Evolutionary conservation across 2,888 invertebrate species (phyloP).

Genomic region (Amphipoea lucens): DNA sequence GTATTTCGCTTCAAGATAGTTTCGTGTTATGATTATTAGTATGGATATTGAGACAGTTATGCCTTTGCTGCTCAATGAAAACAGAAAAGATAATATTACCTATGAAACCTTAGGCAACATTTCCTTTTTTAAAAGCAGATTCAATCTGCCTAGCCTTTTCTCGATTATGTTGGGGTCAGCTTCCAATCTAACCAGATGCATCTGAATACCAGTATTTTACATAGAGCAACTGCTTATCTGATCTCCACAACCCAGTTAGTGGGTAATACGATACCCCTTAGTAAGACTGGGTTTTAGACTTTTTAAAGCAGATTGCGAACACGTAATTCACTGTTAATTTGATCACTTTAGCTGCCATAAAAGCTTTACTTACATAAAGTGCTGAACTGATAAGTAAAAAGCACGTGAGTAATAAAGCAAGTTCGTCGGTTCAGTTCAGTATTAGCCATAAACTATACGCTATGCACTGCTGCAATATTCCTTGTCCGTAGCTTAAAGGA

Average conservation of each 20-base stretch:
- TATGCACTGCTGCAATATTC: slow-evolving; percentile 27
- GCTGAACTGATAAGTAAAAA: slow-evolving; percentile 3
- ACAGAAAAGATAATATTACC: neutral
- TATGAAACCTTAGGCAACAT: neutral
- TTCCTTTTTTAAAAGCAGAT: neutral
- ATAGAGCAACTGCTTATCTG: neutral
- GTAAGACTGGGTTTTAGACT: neutral
- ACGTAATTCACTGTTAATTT: slow-evolving; percentile 19
- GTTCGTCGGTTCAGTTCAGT: slow-evolving; percentile 10
- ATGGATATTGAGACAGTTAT: neutral
- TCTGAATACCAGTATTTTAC: neutral
- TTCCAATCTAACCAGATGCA: neutral
- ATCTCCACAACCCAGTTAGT: neutral
- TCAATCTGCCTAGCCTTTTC: neutral
- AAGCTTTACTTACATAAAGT: neutral
- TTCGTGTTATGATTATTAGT: neutral
- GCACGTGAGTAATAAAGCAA: slow-evolving; percentile 32
- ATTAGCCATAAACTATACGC: slow-evolving; percentile 37
- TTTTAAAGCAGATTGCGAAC: neutral
- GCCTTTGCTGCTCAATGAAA: neutral
- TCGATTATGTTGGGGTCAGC: neutral
- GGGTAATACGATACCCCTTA: neutral
- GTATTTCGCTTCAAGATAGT: neutral
- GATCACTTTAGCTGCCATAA: neutral
- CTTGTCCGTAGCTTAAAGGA: neutral